Evolutionary conservation across 2,797 vertebrate genomes (phyloP).

Genomic region (Pteropus rufus): DNA sequence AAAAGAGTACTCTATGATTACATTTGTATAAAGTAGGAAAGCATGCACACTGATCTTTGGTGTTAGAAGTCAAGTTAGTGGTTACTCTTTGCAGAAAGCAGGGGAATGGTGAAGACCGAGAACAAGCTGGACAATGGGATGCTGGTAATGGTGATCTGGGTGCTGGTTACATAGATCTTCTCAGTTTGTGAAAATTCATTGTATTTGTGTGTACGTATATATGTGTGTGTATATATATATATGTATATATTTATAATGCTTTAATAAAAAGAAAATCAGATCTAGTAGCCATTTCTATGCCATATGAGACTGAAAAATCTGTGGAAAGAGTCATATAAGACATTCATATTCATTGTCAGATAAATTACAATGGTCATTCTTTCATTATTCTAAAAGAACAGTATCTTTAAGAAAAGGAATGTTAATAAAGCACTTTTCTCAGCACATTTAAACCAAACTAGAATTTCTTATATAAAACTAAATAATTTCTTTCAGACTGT

Average conservation of each 20-base stretch:
- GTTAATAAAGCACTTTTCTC: background rate
- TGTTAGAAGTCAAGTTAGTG: background rate
- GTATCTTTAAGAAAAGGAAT: background rate
- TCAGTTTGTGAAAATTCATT: background rate
- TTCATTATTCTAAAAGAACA: background rate
- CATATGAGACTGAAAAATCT: background rate
- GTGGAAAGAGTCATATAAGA: background rate
- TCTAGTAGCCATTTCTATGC: background rate
- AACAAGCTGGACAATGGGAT: background rate
- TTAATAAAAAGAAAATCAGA: background rate
- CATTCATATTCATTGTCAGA: background rate
- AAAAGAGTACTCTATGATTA: background rate
- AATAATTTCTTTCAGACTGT: background rate
- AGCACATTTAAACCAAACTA: background rate
- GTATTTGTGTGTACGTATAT: background rate
- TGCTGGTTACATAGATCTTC: background rate
- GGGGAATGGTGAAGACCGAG: background rate
- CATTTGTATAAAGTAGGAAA: background rate
- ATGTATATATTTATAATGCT: background rate
- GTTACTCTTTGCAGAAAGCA: background rate
- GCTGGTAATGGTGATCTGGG: background rate
- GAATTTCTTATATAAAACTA: background rate
- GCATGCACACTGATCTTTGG: background rate
- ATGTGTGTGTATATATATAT: background rate
- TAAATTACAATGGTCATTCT: background rate